These are phyloP conservation scores for Sus cebifrons DNA, from an alignment of 2,797 vertebrate species.

Conservation along the genomic window DNA sequence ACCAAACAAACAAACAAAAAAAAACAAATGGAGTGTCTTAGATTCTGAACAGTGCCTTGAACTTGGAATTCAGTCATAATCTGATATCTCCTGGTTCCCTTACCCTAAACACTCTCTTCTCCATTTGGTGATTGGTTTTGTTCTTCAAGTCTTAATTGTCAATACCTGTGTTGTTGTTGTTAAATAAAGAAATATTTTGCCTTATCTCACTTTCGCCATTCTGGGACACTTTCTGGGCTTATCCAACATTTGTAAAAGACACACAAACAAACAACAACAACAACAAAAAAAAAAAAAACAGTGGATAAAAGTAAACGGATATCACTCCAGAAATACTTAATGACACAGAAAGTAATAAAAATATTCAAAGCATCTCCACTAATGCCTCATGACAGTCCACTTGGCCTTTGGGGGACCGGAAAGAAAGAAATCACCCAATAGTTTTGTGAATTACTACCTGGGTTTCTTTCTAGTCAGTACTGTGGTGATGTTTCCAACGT, in stretches of 20 bases:
- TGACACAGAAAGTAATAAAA: constrained; percentile 11
- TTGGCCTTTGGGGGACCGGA: neutral
- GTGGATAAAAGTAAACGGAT: neutral
- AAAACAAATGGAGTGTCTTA: constrained; percentile 61
- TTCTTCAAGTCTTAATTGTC: constrained; percentile 50
- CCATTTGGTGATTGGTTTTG: constrained; percentile 21
- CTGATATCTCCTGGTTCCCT: neutral
- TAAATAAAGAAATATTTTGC: constrained; percentile 8
- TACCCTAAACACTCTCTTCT: neutral
- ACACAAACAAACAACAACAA: too few species aligned
- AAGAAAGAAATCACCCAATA: neutral
- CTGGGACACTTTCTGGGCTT: neutral
- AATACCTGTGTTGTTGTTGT: neutral
- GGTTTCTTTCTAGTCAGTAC: neutral
- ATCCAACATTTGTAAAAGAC: neutral
- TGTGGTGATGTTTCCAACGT: neutral
- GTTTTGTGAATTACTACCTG: neutral
- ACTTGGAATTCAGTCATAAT: constrained; percentile 51
- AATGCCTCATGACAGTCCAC: neutral
- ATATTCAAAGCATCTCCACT: neutral
- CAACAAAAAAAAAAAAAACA: neutral
- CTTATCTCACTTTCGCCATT: neutral
- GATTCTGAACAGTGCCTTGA: constrained; percentile 60
- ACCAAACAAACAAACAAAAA: too few species aligned
- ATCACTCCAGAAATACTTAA: constrained; percentile 33